phyloP scores from a whole-genome alignment of 2,113 vertebrate genomes.

The Strix uralensis region DNA sequence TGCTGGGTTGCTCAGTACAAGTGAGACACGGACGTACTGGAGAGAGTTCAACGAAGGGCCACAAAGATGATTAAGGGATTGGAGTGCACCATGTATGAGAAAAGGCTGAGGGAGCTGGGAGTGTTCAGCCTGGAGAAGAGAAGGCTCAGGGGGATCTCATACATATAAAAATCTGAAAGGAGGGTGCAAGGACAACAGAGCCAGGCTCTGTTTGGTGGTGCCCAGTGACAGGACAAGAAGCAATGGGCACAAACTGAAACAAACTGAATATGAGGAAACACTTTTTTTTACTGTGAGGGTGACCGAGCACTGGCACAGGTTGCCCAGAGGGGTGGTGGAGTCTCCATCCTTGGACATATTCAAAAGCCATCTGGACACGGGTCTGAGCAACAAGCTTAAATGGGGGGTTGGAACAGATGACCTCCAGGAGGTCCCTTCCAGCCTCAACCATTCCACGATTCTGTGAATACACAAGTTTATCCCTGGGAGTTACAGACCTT shows the following conservation, averaged over 20 bases:
- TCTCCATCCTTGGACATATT: background rate
- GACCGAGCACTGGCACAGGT: too few species aligned
- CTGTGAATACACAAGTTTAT: background rate
- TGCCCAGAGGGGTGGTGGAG: background rate
- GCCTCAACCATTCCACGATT: background rate
- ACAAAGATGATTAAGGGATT: accelerated
- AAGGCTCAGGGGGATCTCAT: background rate
- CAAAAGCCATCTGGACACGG: background rate
- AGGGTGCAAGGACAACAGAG: background rate
- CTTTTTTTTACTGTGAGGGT: background rate
- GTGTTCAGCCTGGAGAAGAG: background rate
- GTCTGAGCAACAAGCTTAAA: background rate
- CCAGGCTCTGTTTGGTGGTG: background rate
- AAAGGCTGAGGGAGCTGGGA: background rate
- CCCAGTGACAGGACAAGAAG: background rate
- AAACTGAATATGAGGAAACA: background rate
- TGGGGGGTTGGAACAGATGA: background rate
- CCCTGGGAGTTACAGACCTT: background rate
- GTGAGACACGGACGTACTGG: background rate
- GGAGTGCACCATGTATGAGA: background rate
- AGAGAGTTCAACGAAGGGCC: background rate
- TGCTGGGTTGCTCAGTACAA: background rate
- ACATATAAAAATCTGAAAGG: background rate
- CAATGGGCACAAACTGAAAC: background rate
- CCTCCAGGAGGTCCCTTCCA: background rate